Conservation (phyloP, 2,797 vertebrate species). For the Urosaurus nigricauda region DNA sequence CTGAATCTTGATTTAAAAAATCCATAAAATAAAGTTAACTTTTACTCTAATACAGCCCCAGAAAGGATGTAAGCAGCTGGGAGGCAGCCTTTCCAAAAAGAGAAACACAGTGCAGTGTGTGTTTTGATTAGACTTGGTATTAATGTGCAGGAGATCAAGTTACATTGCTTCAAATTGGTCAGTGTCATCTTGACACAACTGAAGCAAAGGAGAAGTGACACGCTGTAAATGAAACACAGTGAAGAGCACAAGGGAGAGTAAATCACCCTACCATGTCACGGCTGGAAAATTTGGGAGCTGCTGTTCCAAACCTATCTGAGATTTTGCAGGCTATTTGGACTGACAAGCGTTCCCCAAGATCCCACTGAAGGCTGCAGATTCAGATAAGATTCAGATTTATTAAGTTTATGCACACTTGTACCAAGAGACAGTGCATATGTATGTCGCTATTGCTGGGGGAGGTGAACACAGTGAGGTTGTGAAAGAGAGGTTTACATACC, state of each 20-base stretch:
- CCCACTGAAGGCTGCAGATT: slow-evolving; percentile 67
- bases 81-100: neutral
- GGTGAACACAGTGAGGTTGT: slow-evolving; percentile 51
- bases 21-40: neutral
- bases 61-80: slow-evolving; percentile 21
- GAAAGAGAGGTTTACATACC: slow-evolving; percentile 70
- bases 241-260: slow-evolving; percentile 42
- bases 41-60: slow-evolving; percentile 9
- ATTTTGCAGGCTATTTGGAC: slow-evolving; percentile 70
- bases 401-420: slow-evolving; percentile 67
- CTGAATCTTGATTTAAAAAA: neutral
- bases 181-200: slow-evolving; percentile 54
- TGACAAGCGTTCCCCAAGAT: slow-evolving; percentile 65
- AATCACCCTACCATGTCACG: slow-evolving; percentile 67
- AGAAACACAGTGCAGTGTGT: slow-evolving; percentile 33
- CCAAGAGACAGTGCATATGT: neutral
- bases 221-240: slow-evolving; percentile 65
- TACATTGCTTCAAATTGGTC: slow-evolving; percentile 48
- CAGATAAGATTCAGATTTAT: slow-evolving; percentile 78
- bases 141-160: slow-evolving; percentile 51
- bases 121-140: slow-evolving; percentile 47
- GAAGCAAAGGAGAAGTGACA: slow-evolving; percentile 55
- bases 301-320: slow-evolving; percentile 67
- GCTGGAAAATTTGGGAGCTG: slow-evolving; percentile 63
- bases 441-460: slow-evolving; percentile 35